phyloP scores from a whole-genome alignment of 1,140 invertebrate species.

The Drosophila yakuba region DNA sequence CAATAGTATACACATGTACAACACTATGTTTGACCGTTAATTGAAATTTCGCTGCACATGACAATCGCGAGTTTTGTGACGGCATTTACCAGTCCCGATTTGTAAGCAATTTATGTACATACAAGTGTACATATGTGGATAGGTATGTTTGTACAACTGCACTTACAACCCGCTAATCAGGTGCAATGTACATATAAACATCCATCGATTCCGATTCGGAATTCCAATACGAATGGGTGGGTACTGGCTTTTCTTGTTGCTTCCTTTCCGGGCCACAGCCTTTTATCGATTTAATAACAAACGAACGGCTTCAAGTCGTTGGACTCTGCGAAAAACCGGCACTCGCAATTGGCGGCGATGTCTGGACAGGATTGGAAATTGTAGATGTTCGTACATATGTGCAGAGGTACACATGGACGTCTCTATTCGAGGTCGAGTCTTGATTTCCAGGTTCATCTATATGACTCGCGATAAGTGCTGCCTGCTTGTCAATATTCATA shows the following conservation, averaged over 20 bases:
- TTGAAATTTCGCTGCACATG: slow-evolving; percentile 23
- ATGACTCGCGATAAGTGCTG: slow-evolving; percentile 21
- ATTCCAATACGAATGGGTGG: slow-evolving; percentile 20
- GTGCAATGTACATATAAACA: slow-evolving; percentile 38
- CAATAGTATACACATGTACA: slow-evolving; percentile 11
- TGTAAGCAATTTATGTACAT: slow-evolving; percentile 7
- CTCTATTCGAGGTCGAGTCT: slow-evolving; percentile 9
- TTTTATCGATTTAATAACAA: slow-evolving; percentile 61
- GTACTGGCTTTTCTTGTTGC: slow-evolving; percentile 38
- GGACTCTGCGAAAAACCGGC: slow-evolving; percentile 48
- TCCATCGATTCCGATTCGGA: slow-evolving; percentile 5
- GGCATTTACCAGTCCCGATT: slow-evolving; percentile 20
- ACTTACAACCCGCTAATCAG: slow-evolving; percentile 44
- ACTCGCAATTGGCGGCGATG: slow-evolving; percentile 9
- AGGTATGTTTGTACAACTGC: slow-evolving; percentile 10
- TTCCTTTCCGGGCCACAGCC: slow-evolving; percentile 44
- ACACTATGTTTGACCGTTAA: slow-evolving; percentile 22
- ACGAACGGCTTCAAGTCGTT: slow-evolving; percentile 27
- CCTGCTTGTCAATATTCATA: slow-evolving; percentile 11
- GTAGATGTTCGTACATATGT: slow-evolving; percentile 1
- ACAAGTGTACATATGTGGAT: slow-evolving; percentile 6
- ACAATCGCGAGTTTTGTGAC: slow-evolving; percentile 9
- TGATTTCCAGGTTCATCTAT: slow-evolving; percentile 25
- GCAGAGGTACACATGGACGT: slow-evolving; percentile 1
- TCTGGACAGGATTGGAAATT: slow-evolving; percentile 9